Percentiles rank a stretch among this genome's conserved stretches.
phyloP scores from a whole-genome alignment of 2,888 invertebrate species.

The Drosophila paranaensis region DNA sequence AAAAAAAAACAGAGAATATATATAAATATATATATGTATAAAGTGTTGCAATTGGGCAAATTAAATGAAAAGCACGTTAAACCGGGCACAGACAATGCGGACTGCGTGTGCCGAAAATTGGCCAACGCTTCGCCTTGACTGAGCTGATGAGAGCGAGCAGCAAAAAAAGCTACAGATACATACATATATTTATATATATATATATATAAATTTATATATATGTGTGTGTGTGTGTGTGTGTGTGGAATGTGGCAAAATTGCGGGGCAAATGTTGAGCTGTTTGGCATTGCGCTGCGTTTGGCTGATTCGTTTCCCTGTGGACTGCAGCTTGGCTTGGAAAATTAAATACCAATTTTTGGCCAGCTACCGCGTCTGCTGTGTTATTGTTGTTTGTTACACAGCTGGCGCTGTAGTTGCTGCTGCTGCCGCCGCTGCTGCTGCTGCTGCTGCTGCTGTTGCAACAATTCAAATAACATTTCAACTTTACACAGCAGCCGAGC shows the following conservation, averaged over 20 bases:
- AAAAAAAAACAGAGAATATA: background rate
- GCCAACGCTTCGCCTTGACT: constrained; percentile 14
- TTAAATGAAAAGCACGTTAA: constrained; percentile 48
- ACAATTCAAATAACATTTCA: constrained; percentile 80
- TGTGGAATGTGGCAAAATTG: constrained; percentile 49
- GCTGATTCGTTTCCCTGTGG: constrained; percentile 60
- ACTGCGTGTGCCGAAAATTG: constrained; percentile 8
- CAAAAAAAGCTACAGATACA: background rate
- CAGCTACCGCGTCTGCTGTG: constrained; percentile 35
- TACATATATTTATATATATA: background rate
- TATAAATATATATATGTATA: background rate
- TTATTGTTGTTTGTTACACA: constrained; percentile 30
- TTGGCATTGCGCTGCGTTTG: constrained; percentile 29
- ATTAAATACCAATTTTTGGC: constrained; percentile 78
- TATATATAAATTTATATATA: background rate
- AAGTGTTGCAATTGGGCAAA: constrained; percentile 24
- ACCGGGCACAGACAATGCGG: constrained; percentile 18
- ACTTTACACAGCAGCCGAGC: constrained; percentile 50
- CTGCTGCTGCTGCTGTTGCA: constrained; percentile 53
- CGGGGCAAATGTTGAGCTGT: constrained; percentile 35
- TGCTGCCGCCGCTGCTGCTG: constrained; percentile 49
- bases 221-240: background rate
- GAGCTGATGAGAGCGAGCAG: constrained; percentile 9
- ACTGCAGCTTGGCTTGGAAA: constrained; percentile 72
- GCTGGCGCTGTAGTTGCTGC: constrained; percentile 24